Conservation (phyloP, 23 tunicate species). For the Diplosoma virens region DNA sequence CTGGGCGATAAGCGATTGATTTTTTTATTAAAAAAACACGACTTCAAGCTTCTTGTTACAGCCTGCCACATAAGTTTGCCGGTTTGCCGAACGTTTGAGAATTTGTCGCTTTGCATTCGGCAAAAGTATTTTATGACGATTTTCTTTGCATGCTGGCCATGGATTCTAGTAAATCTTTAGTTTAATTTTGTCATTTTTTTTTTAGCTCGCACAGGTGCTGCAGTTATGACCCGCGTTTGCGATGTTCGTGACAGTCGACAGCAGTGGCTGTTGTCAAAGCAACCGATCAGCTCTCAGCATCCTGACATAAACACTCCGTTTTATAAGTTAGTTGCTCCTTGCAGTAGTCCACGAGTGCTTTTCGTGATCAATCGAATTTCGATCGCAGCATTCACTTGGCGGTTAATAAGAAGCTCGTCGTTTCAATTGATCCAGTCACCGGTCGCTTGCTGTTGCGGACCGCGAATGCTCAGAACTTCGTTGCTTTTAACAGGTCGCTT, state of each 20-base stretch:
- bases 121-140: no score
- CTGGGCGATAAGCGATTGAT: no score
- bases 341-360: background rate
- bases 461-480: conserved; percentile 1
- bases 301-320: no score
- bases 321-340: background rate
- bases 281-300: background rate
- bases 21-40: no score
- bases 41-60: no score
- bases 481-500: conserved; percentile 28
- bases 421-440: background rate
- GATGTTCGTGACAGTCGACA: background rate
- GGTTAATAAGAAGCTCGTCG: background rate
- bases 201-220: conserved; percentile 27
- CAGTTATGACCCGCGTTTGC: background rate
- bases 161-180: no score
- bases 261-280: conserved; percentile 34
- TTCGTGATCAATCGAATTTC: no score
- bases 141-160: no score
- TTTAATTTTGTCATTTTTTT: no score
- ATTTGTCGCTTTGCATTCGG: no score
- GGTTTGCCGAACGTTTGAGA: no score
- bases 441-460: background rate
- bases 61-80: no score
- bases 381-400: conserved; percentile 30